Conservation (phyloP, 2,888 invertebrate species). For the Polymixis lichenea region DNA sequence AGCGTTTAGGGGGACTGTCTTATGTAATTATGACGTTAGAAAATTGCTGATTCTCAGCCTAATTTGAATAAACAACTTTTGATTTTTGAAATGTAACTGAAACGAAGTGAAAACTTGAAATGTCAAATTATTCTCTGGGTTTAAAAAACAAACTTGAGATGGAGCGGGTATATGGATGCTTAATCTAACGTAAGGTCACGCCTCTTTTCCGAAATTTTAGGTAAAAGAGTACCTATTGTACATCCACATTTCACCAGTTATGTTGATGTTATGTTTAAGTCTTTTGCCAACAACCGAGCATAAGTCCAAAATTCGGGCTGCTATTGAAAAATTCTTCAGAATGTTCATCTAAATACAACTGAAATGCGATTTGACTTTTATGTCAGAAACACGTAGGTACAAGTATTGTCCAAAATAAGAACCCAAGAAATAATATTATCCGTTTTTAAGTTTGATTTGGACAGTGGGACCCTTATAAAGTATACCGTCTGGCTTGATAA, state of each 20-base stretch:
- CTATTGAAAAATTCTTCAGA: background rate
- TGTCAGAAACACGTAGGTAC: background rate
- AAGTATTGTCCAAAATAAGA: background rate
- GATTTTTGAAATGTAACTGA: no score
- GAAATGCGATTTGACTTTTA: background rate
- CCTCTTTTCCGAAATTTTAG: background rate
- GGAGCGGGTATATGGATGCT: background rate
- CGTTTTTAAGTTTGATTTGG: background rate
- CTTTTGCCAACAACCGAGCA: background rate
- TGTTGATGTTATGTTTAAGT: no score
- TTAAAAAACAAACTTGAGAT: background rate
- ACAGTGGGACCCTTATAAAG: no score
- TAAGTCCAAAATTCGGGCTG: background rate
- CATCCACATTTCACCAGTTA: background rate
- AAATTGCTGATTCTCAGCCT: no score
- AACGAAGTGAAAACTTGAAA: no score
- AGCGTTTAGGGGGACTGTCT: no score
- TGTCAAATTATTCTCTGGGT: no score
- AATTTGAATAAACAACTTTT: no score
- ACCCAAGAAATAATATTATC: background rate
- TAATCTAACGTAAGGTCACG: no score
- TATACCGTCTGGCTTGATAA: no score
- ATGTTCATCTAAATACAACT: background rate
- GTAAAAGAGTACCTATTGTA: no score
- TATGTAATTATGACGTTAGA: no score